phyloP scores from a whole-genome alignment of 2,113 vertebrate species.

The Bagarius yarrelli region DNA sequence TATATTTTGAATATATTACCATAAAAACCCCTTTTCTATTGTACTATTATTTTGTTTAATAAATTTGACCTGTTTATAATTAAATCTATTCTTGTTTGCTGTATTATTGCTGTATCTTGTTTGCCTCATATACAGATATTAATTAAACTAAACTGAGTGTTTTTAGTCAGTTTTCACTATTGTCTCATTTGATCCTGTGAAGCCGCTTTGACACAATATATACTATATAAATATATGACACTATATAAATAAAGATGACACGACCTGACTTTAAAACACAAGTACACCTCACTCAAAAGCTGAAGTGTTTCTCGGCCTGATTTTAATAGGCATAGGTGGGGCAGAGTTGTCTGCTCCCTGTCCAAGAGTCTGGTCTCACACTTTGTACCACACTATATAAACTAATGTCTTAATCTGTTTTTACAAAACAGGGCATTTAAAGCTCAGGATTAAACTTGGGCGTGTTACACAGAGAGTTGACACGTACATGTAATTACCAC shows the following conservation, averaged over 20 bases:
- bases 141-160: too few relatives aligned
- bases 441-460: constrained; percentile 16
- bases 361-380: constrained; percentile 54
- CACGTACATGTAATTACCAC: not conserved
- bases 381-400: constrained; percentile 56
- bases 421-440: not conserved
- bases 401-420: constrained; percentile 47
- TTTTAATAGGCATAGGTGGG: constrained; percentile 62
- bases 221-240: too few relatives aligned
- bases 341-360: constrained; percentile 61
- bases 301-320: constrained; percentile 58
- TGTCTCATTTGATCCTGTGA: too few relatives aligned
- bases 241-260: not conserved
- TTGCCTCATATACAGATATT: too few relatives aligned
- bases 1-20: constrained; percentile 9
- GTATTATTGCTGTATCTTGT: too few relatives aligned
- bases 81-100: constrained; percentile 1
- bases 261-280: constrained; percentile 10
- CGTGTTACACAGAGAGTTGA: not conserved
- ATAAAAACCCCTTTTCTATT: constrained; percentile 15
- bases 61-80: constrained; percentile 22
- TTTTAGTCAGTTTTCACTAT: too few relatives aligned
- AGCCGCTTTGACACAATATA: too few relatives aligned
- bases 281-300: constrained; percentile 52
- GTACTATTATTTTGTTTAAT: constrained; percentile 28